Evolutionary conservation across 1,140 invertebrate species (phyloP), one percentile per base, ranked within the genome.

Genomic region (Acarapis woodi): DNA sequence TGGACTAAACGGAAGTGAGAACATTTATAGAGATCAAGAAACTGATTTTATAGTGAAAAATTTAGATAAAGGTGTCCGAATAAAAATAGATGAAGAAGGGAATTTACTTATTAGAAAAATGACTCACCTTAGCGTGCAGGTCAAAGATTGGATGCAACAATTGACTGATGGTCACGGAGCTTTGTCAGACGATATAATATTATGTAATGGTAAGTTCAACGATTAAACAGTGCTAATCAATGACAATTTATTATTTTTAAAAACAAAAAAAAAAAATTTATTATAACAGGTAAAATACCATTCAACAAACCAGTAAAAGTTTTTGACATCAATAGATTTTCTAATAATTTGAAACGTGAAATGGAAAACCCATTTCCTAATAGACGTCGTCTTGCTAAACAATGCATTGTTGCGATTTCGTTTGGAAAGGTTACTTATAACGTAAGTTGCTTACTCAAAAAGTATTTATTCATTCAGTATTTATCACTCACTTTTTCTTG

Each of bases 21-120:
- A 87, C 61, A 78, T 79, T 38, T 77, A 82, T 70, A 58, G 80
- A 53, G 79, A 87, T 56, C 65, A 66, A 42, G 82, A 83, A 58
- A 82, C 78, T 43, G 76, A 82, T n/a, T n/a, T n/a, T n/a, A n/a
- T n/a, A n/a, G n/a, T n/a, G n/a, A n/a, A n/a, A n/a, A n/a, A n/a
- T n/a, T n/a, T n/a, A n/a, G n/a, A n/a, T 9, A 14, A 43, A 20
- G 42, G 42, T 12, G 79, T 44, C 28, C 83, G 83, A 64, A 75
- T 87, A 42, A 83, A 83, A 60, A 85, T 88, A 78, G 80, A 88
- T 57, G 73, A 80, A 50, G 72, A 76, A 48, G 82, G 82, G 34
- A 87, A 85, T 53, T 82, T 88, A 57, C 63, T 85, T 46, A 73
- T 87, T 53, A 82, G 80, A 57, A 68, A 78, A 51, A 69, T 82